phyloP scores from a whole-genome alignment of 2,113 vertebrate species.

The Cromileptes altivelis region DNA sequence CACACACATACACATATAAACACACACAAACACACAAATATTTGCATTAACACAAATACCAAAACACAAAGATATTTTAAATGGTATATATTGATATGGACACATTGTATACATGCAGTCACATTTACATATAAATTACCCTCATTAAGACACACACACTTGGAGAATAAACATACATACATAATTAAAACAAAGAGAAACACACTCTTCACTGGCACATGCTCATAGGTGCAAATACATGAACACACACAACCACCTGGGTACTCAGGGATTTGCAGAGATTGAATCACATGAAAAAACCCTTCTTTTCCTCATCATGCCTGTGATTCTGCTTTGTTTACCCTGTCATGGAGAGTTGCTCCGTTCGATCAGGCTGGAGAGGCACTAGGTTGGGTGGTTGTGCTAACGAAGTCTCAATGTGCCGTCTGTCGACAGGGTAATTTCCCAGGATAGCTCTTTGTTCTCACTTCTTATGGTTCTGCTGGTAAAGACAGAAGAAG shows the following conservation, averaged over 20 bases:
- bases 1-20: neutral
- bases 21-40: slow-evolving; percentile 10
- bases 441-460: slow-evolving; percentile 70
- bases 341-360: slow-evolving; percentile 64
- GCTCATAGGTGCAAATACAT: slow-evolving; percentile 21
- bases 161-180: neutral
- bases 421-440: slow-evolving; percentile 74
- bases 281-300: slow-evolving; percentile 40
- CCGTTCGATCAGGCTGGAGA: slow-evolving; percentile 71
- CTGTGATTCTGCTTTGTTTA: slow-evolving; percentile 73
- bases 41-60: slow-evolving; percentile 14
- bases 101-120: slow-evolving; percentile 1
- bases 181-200: slow-evolving; percentile 37
- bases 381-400: slow-evolving; percentile 59
- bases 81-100: slow-evolving; percentile 16
- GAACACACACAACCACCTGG: slow-evolving; percentile 29
- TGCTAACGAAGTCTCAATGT: slow-evolving; percentile 77
- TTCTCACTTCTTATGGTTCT: slow-evolving; percentile 56
- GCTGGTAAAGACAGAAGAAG: slow-evolving; percentile 56
- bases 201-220: slow-evolving; percentile 27
- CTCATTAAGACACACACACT: slow-evolving; percentile 13
- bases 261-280: slow-evolving; percentile 12
- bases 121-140: slow-evolving; percentile 27
- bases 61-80: slow-evolving; percentile 26
- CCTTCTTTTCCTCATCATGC: slow-evolving; percentile 50